Percentiles rank a stretch among this genome's conserved stretches.
These are phyloP conservation scores for Callosobruchus maculatus DNA, from an alignment of 2,888 invertebrate genomes.

Conservation along the genomic window DNA sequence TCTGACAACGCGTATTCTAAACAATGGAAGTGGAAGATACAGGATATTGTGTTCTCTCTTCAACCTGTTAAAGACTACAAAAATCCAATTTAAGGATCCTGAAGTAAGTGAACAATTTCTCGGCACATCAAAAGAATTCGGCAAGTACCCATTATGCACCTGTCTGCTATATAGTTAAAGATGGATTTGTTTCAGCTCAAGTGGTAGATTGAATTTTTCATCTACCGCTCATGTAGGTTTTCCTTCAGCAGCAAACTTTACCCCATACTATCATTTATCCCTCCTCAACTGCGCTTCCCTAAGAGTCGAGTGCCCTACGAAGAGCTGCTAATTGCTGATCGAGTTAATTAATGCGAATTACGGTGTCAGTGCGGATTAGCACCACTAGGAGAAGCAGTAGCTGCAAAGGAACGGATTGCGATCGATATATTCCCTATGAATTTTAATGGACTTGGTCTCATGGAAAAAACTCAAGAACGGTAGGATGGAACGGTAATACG, in stretches of 20 bases:
- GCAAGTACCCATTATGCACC: no score
- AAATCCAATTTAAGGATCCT: no score
- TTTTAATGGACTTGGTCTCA: not conserved
- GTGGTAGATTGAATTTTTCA: no score
- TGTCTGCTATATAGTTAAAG: no score
- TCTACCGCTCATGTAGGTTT: not conserved
- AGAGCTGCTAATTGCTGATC: not conserved
- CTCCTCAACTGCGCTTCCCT: not conserved
- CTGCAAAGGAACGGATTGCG: not conserved
- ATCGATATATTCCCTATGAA: not conserved
- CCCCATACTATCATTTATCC: slow-evolving; percentile 1
- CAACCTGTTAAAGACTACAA: no score
- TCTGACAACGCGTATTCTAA: no score
- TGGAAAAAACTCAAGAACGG: not conserved
- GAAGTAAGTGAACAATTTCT: no score
- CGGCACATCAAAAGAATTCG: no score
- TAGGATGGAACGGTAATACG: not conserved
- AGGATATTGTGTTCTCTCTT: no score
- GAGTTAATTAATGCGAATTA: not conserved
- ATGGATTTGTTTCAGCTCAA: no score
- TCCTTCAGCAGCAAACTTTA: not conserved
- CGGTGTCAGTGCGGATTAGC: not conserved
- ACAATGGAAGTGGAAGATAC: no score
- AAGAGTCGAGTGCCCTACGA: not conserved
- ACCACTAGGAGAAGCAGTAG: not conserved